Evolutionary conservation across 2,113 vertebrate species (phyloP), one percentile per base, ranked within the genome.

Genomic region (Riparia riparia): DNA sequence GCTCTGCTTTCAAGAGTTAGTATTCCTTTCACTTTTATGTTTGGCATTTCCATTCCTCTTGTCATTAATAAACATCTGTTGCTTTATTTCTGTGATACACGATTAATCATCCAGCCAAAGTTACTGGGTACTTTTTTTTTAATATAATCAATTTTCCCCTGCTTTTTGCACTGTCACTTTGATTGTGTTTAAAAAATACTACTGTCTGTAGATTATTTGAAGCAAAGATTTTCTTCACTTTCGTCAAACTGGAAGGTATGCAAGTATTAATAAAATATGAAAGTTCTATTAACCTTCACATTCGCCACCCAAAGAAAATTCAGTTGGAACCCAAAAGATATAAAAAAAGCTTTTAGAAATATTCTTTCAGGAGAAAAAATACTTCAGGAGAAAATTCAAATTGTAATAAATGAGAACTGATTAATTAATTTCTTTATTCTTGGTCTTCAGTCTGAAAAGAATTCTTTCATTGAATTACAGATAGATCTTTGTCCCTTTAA

Each of bases 31-130:
- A 50, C 73, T 95, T 74, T 89, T 91, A 32, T 74, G 10, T 78
- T 84, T 89, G 65, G 29, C 77, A 69, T 84, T 93, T 87, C n/a
- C 22, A 50, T 77, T 90, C 50, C 21, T 81, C 34, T 89, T 68
- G 60, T 82, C 73, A 84, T 94, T 85, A 96, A 91, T 93, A 91
- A 89, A 74, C n/a, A 60, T 60, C 77, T 95, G 72, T 84, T 92
- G 51, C 85, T 89, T 32, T 53, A 60, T 31, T 84, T 93, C 37
- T 84, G 50, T 68, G 49, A 60, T 72, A 26, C 28, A 11, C 32
- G 45, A 87, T 93, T 93, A 84, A 95, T 95, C 84, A 91, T 60
- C 14, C 41, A 82, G 34, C 34, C 89, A 54, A 81, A 86, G 47
- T 68, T 74, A 80, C 32, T 14, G 63, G 24, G 39, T 81, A 15